These are phyloP conservation scores for Solea senegalensis DNA, from an alignment of 2,113 vertebrate species.

Conservation along the genomic window DNA sequence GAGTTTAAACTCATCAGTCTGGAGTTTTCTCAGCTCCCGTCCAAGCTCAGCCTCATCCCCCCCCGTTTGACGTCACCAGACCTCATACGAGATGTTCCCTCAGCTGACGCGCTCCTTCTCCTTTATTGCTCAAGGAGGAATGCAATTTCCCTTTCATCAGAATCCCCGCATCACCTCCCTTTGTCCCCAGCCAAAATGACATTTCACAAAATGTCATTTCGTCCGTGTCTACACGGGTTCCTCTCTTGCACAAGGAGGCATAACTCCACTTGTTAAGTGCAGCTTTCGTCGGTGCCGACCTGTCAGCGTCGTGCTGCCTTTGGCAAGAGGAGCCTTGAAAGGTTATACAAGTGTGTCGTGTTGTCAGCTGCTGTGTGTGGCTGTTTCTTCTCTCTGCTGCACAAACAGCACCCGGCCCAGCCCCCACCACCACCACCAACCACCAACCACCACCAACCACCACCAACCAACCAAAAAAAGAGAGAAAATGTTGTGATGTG, in stretches of 20 bases:
- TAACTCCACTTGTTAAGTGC: constrained; percentile 62
- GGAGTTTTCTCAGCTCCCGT: constrained; percentile 43
- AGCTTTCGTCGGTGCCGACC: constrained; percentile 49
- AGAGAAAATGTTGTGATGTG: constrained; percentile 7
- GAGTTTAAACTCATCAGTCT: constrained; percentile 43
- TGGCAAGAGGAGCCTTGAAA: constrained; percentile 64
- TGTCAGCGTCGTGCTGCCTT: constrained; percentile 52
- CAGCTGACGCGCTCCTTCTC: constrained; percentile 33
- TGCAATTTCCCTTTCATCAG: constrained; percentile 68
- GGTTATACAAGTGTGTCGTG: constrained; percentile 63
- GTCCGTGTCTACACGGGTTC: constrained; percentile 32
- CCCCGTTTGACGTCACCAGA: constrained; percentile 67
- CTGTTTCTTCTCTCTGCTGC: constrained; percentile 46
- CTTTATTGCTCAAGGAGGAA: constrained; percentile 49
- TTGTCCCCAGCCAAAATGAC: constrained; percentile 68
- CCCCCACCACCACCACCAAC: too few species aligned
- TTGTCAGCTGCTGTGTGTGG: constrained; percentile 47
- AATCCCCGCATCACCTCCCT: constrained; percentile 53
- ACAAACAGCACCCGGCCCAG: constrained; percentile 11
- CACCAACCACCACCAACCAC: too few species aligned
- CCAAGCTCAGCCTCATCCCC: constrained; percentile 16
- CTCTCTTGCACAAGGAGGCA: constrained; percentile 48
- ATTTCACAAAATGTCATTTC: constrained; percentile 73
- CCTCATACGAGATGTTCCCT: constrained; percentile 51
- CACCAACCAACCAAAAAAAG: too few species aligned